Evolutionary conservation across 1,140 invertebrate genomes (phyloP), one percentile per base, ranked within the genome.

Genomic region (Coenobita brevimanus): DNA sequence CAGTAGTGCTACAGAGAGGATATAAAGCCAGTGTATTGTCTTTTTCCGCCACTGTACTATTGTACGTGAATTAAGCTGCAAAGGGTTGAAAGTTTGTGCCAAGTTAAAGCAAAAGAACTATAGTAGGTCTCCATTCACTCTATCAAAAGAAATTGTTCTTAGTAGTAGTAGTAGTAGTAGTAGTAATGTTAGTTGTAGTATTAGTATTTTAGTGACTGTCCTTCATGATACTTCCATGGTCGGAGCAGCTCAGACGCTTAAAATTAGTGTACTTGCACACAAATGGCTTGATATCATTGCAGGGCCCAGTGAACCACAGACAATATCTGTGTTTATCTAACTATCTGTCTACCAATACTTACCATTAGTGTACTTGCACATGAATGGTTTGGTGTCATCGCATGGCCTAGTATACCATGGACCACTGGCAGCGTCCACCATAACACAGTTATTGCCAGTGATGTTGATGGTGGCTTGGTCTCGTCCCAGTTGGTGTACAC

Each of bases 211-310:
- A n/a, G n/a, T n/a, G n/a, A n/a, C n/a, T n/a, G n/a, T n/a, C n/a
- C n/a, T n/a, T n/a, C n/a, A n/a, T n/a, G n/a, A n/a, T n/a, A n/a
- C n/a, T n/a, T n/a, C n/a, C n/a, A n/a, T n/a, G n/a, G n/a, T n/a
- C n/a, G n/a, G n/a, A n/a, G n/a, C n/a, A n/a, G n/a, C n/a, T n/a
- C n/a, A n/a, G n/a, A n/a, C n/a, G n/a, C 87, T 62, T 67, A 89
- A 79, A 71, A 78, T 89, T 82, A n/a, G 36, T 78, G 41, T 69
- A 81, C 62, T 89, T 84, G 50, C 88, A 88, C n/a, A 67, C 54
- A 69, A 75, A 88, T 3, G 87, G 50, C 27, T 33, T 67, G 30
- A 38, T 10, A 2, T 71, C n/a, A 13, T 79, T 8, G 41, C 84
- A 87, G 30, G 21, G 1, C 27, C 36, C 50, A 33, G 60, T 62